phyloP scores from a whole-genome alignment of 1,140 invertebrate species.

The Drosophila mojavensis region DNA sequence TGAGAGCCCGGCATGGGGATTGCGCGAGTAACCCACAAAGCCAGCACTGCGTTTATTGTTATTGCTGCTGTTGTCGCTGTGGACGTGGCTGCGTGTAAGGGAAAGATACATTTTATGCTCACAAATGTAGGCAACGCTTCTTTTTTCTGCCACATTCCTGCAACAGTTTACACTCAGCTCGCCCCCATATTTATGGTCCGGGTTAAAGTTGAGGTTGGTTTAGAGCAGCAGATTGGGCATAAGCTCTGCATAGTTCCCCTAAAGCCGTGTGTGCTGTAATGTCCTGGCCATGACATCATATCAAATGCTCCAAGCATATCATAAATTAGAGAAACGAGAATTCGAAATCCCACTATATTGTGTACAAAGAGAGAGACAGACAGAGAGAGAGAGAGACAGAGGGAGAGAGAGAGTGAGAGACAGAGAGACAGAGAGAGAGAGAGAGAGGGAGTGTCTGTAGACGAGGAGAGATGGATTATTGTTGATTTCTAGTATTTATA shows the following conservation, averaged over 20 bases:
- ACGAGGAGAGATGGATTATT: no score
- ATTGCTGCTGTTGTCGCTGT: slow-evolving; percentile 19
- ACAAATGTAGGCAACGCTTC: slow-evolving; percentile 14
- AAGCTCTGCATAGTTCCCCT: not conserved
- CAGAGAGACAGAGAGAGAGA: no score
- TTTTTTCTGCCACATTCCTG: slow-evolving; percentile 1
- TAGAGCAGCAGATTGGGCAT: not conserved
- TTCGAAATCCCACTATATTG: no score
- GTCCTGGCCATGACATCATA: no score
- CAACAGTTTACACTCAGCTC: not conserved
- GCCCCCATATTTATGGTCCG: slow-evolving; percentile 1
- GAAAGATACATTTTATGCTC: not conserved
- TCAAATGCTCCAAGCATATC: no score
- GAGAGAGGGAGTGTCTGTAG: no score
- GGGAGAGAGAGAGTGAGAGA: no score
- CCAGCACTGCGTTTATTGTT: slow-evolving; percentile 36
- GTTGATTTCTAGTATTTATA: no score
- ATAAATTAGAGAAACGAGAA: no score
- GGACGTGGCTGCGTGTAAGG: slow-evolving; percentile 4
- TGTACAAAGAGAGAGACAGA: no score
- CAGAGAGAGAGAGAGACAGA: no score
- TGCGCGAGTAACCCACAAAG: slow-evolving; percentile 19
- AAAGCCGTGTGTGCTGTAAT: not conserved
- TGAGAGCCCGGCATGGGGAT: slow-evolving; percentile 23
- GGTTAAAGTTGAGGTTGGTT: not conserved